Evolutionary conservation across 2,113 vertebrate species (phyloP).

Genomic region (Lucifuga dentata): DNA sequence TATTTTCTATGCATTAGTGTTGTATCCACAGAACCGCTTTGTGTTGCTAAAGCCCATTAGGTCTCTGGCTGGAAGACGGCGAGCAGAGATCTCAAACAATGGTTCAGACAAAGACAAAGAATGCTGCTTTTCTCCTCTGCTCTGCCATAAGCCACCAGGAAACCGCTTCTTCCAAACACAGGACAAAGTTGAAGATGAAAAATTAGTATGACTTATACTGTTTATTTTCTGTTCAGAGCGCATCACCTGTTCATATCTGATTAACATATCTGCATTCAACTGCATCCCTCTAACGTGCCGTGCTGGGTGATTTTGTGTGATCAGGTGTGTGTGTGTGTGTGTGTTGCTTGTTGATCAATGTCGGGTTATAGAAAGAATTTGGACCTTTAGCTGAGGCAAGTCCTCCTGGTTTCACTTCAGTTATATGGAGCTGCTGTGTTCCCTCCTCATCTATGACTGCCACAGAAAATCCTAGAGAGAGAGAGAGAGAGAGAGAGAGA

Average conservation of each 20-base stretch:
- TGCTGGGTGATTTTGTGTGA: slow-evolving; percentile 25
- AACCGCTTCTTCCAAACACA: slow-evolving; percentile 9
- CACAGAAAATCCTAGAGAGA: slow-evolving; percentile 89
- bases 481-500: slow-evolving; percentile 12
- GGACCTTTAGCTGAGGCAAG: slow-evolving; percentile 92
- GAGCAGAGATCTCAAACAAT: slow-evolving; percentile 4
- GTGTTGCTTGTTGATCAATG: not conserved
- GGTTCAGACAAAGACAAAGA: slow-evolving; percentile 34
- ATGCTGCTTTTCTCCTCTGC: not conserved
- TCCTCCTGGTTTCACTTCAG: slow-evolving; percentile 87
- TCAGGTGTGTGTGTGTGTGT: slow-evolving; percentile 18
- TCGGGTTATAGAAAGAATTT: not conserved
- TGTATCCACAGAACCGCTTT: slow-evolving; percentile 46
- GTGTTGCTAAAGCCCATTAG: slow-evolving; percentile 56
- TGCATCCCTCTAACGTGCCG: slow-evolving; percentile 22
- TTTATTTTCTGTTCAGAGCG: too few relatives aligned
- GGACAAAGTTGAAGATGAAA: too few relatives aligned
- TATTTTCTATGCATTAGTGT: slow-evolving; percentile 71
- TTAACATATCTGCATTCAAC: too few relatives aligned
- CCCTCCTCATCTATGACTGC: slow-evolving; percentile 92
- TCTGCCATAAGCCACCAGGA: not conserved
- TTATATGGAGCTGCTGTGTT: slow-evolving; percentile 88
- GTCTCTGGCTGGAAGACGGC: slow-evolving; percentile 35
- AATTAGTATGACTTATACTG: too few relatives aligned
- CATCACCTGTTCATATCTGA: too few relatives aligned